Conservation (phyloP, 2,113 vertebrate species). For the Clarias macrocephalus region DNA sequence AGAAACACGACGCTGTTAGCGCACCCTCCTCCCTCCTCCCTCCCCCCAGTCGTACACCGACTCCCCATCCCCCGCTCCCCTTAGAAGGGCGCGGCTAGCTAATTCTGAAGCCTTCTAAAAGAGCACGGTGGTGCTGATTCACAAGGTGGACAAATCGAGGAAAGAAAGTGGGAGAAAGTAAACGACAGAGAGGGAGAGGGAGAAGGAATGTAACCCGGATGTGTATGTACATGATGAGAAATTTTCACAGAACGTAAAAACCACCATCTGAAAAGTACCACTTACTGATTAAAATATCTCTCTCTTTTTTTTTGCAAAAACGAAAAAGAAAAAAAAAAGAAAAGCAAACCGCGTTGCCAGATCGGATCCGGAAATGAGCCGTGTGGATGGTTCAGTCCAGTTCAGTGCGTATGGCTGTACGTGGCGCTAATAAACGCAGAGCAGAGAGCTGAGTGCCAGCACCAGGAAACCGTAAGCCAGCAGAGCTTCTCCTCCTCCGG, state of each 20-base stretch:
- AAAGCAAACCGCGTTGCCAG: constrained; percentile 87
- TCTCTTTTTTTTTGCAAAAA: not conserved
- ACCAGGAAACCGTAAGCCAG: constrained; percentile 93
- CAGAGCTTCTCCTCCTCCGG: constrained; percentile 84
- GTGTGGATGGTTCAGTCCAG: constrained; percentile 87
- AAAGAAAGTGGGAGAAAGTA: not conserved
- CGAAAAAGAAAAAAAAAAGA: constrained; percentile 16
- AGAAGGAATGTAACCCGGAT: constrained; percentile 76
- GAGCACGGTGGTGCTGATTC: constrained; percentile 88
- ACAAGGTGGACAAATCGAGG: constrained; percentile 81
- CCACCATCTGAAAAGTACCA: constrained; percentile 16
- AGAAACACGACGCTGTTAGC: constrained; percentile 71
- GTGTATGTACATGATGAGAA: constrained; percentile 97
- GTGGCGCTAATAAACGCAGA: constrained; percentile 89
- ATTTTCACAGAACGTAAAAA: constrained; percentile 76
- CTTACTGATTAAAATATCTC: constrained; percentile 20
- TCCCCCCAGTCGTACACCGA: not conserved
- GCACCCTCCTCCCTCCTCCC: constrained; percentile 56
- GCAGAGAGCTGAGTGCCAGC: constrained; percentile 89
- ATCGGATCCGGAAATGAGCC: constrained; percentile 90
- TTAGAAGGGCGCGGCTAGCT: constrained; percentile 67
- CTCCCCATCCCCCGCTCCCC: constrained; percentile 46
- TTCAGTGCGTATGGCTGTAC: constrained; percentile 85
- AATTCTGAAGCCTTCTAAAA: constrained; percentile 83
- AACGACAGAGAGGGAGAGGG: not conserved